Percentiles rank a stretch among this genome's conserved stretches.
phyloP scores from a whole-genome alignment of 1,140 invertebrate genomes.

The Stenopsyche tienmushanensis region DNA sequence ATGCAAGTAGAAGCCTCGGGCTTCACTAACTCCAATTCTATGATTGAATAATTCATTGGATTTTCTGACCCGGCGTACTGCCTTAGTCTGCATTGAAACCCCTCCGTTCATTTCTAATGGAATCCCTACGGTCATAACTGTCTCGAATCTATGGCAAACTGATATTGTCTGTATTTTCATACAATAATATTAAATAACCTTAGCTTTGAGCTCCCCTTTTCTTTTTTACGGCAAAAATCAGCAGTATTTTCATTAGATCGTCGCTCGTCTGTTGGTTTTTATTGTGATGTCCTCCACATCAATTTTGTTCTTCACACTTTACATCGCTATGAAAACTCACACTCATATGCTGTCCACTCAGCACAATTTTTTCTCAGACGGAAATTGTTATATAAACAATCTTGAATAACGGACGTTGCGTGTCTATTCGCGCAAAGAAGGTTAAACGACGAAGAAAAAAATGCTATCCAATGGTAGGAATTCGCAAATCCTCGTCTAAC shows the following conservation, averaged over 20 bases:
- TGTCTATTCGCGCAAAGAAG: neutral
- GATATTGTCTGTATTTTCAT: neutral
- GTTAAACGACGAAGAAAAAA: neutral
- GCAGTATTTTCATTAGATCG: neutral
- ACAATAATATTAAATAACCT: neutral
- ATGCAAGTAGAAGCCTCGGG: too few relatives aligned
- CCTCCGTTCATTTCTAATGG: too few relatives aligned
- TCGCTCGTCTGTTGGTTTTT: neutral
- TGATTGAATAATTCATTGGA: conserved; percentile 22
- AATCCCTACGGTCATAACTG: neutral
- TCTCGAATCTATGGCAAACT: neutral
- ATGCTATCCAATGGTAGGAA: neutral
- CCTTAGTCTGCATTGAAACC: neutral
- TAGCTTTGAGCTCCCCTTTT: too few relatives aligned
- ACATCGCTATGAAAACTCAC: neutral
- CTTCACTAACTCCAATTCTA: too few relatives aligned
- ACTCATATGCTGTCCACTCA: too few relatives aligned
- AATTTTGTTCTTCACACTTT: neutral
- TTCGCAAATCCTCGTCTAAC: neutral
- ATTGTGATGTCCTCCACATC: neutral
- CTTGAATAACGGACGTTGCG: conserved; percentile 1
- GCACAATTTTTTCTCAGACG: neutral
- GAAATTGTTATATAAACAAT: neutral
- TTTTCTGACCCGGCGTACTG: neutral
- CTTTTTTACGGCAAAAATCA: too few relatives aligned